Percentiles rank a stretch among this genome's conserved stretches.
phyloP scores from a whole-genome alignment of 2,888 invertebrate genomes.

The Himalopsyche anomala region DNA sequence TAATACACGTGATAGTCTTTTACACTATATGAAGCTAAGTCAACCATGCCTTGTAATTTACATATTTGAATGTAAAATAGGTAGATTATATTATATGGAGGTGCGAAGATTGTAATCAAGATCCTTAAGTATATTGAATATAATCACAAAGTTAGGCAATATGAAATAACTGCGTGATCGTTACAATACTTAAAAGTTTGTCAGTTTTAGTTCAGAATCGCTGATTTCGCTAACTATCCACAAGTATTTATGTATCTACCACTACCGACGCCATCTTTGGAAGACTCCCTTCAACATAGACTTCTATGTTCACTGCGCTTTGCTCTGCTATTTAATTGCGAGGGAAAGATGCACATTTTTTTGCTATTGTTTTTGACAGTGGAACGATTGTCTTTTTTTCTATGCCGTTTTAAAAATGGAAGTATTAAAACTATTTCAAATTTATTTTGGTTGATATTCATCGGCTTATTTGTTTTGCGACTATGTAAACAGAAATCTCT shows the following conservation, averaged over 20 bases:
- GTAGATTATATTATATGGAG: neutral
- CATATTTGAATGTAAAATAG: too few species aligned
- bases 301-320: constrained; percentile 19
- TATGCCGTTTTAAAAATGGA: too few species aligned
- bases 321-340: neutral
- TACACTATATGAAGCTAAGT: too few species aligned
- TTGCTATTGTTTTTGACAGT: neutral
- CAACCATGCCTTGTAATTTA: too few species aligned
- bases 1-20: too few species aligned
- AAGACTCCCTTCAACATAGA: constrained; percentile 14
- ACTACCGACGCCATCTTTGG: constrained; percentile 34
- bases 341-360: neutral
- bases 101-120: constrained; percentile 17
- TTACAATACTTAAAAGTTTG: constrained; percentile 30
- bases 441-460: too few species aligned
- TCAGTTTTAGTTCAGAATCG: constrained; percentile 22
- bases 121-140: neutral
- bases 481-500: too few species aligned
- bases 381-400: too few species aligned
- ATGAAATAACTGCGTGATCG: constrained; percentile 15
- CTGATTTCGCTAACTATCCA: constrained; percentile 13
- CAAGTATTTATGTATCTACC: constrained; percentile 31
- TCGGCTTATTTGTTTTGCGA: too few species aligned
- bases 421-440: too few species aligned
- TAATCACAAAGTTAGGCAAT: constrained; percentile 18